Base-by-base conservation (phyloP, 2,113 vertebrate genomes). In the Lampris megalopsis region DNA sequence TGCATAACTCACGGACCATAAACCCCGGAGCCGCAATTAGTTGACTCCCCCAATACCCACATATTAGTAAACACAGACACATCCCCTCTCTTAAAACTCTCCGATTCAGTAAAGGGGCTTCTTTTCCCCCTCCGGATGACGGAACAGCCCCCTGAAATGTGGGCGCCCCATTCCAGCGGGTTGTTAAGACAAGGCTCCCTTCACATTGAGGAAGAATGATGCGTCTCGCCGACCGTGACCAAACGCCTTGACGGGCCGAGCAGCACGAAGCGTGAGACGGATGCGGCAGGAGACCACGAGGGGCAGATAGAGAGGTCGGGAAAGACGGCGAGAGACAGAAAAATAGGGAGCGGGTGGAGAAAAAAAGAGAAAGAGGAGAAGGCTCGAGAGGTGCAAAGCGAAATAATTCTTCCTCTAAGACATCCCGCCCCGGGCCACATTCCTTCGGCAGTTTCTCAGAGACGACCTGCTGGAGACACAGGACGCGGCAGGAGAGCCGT, bases 401-500 rank as follows among this genome's bases (percentile, higher is more conserved):
- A 75, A 75, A 57, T 48, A 5, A 9, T 56, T 36, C 70, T 48
- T 63, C 6, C 42, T 43, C 63, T 47, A 42, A 73, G 69, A 73
- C 66, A 62, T 45, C 71, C 54, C 70, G 75, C 56, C 6, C 13
- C 38, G 50, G 66, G 59, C 63, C 0, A 11, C 85, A 86, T 89
- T 88, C 83, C 83, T 76, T 38, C 0, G 47, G 63, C 38, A 0
- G 75, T 84, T 85, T 82, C 80, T 84, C 71, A n/a, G 73, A 79
- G 67, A 74, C 42, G 45, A 75, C 24, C 49, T n/a, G 60, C 77
- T 36, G 54, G 49, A 80, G 64, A 63, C 63, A 10, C 24, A 0
- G 71, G 68, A 85, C 86, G 13, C 82, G 77, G 84, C 77, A 45
- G 87, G 89, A 80, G 77, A 57, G 77, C 68, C 45, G 4, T 78